phyloP scores from a whole-genome alignment of 2,797 vertebrate species.

The Sorex maritimensis region DNA sequence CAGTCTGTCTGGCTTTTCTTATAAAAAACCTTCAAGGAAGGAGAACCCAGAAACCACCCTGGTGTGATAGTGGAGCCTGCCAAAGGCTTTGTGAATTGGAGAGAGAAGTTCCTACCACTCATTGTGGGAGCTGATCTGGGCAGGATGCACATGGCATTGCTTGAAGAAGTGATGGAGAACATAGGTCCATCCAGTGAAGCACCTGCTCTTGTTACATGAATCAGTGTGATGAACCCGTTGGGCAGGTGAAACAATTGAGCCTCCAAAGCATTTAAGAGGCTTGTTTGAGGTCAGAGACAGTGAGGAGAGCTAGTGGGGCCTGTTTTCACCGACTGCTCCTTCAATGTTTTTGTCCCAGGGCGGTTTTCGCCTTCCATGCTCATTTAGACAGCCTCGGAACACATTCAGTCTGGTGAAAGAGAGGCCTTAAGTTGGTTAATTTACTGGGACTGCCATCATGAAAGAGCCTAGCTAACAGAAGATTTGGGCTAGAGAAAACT shows the following conservation, averaged over 20 bases:
- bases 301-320: not conserved
- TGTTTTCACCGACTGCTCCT: not conserved
- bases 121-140: not conserved
- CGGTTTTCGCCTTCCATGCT: not conserved
- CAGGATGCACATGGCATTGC: not conserved
- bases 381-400: not conserved
- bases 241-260: not conserved
- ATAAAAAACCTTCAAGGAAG: not conserved
- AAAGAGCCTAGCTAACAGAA: not conserved
- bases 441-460: not conserved
- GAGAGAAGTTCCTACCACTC: not conserved
- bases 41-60: conserved; percentile 23
- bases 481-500: not conserved
- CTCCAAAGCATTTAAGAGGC: not conserved
- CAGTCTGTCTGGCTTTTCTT: no score
- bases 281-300: not conserved
- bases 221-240: not conserved
- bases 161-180: not conserved
- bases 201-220: not conserved
- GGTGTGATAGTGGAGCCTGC: not conserved
- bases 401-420: not conserved
- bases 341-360: no score
- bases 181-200: not conserved
- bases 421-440: not conserved
- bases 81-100: not conserved